Percentiles rank a stretch among this genome's conserved stretches.
Evolutionary conservation across 2,113 vertebrate species (phyloP).

Genomic region (Falcunculus frontatus): DNA sequence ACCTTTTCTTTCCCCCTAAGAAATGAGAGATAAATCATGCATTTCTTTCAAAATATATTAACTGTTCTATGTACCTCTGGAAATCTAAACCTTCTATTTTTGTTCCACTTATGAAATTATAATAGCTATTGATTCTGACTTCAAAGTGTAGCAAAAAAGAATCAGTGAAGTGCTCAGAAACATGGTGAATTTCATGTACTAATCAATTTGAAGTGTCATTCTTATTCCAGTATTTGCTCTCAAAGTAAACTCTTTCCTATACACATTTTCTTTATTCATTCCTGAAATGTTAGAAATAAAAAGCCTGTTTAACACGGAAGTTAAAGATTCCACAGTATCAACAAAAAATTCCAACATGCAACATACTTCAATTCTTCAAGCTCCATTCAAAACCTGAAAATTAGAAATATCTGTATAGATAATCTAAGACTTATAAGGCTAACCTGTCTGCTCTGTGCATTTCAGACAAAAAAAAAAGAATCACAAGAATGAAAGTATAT

Average conservation of each 20-base stretch:
- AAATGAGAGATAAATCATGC: neutral
- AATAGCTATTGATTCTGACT: conserved; percentile 3
- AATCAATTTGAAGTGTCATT: neutral
- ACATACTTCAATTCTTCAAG: neutral
- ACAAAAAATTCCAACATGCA: neutral
- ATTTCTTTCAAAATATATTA: neutral
- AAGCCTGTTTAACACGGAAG: neutral
- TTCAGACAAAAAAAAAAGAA: neutral
- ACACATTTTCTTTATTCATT: neutral
- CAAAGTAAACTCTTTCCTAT: neutral
- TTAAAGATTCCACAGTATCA: neutral
- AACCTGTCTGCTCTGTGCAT: neutral
- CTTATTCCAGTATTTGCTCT: neutral
- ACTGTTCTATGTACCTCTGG: neutral
- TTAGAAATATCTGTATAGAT: neutral
- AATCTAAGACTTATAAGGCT: neutral
- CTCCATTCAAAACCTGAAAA: neutral
- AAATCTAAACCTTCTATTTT: neutral
- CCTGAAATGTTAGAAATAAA: neutral
- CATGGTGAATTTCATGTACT: neutral
- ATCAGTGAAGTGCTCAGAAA: neutral
- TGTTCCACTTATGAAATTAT: neutral
- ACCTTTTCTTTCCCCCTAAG: neutral
- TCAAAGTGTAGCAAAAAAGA: neutral
- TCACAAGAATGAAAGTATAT: neutral